phyloP scores from a whole-genome alignment of 1,140 invertebrate genomes.

The Eciton burchellii region DNA sequence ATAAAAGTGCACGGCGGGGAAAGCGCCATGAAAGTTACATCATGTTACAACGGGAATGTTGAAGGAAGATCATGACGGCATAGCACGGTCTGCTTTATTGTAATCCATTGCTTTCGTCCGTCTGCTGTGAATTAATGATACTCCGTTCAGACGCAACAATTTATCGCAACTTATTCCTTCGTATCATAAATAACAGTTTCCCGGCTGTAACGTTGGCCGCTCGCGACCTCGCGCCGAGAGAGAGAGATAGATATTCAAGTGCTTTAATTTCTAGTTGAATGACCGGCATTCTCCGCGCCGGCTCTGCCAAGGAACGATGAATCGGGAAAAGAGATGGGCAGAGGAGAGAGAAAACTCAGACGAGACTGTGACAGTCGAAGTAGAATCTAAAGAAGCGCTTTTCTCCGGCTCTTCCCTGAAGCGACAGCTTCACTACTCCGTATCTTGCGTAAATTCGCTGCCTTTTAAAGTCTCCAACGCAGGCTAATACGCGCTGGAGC shows the following conservation, averaged over 20 bases:
- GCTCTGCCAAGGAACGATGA: background rate
- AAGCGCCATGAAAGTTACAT: background rate
- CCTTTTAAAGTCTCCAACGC: constrained; percentile 2
- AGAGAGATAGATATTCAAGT: constrained; percentile 29
- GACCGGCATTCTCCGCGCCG: constrained; percentile 1
- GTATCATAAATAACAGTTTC: constrained; percentile 26
- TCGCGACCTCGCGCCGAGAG: constrained; percentile 15
- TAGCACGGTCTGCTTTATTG: background rate
- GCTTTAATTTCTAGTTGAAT: constrained; percentile 38
- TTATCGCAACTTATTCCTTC: background rate
- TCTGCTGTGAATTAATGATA: constrained; percentile 18
- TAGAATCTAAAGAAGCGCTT: constrained; percentile 22
- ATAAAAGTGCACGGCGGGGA: background rate
- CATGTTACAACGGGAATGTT: no score
- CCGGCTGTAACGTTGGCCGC: constrained; percentile 7
- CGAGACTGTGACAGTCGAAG: background rate
- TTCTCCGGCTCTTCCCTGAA: background rate
- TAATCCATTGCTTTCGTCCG: background rate
- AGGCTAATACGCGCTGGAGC: constrained; percentile 4
- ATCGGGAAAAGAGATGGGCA: background rate
- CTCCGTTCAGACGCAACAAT: background rate
- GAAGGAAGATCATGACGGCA: no score
- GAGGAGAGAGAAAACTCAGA: background rate
- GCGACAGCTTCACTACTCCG: background rate
- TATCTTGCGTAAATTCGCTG: constrained; percentile 31